A percentile compares a stretch with the other conserved stretches of the same genome.
phyloP scores from a whole-genome alignment of 2,888 invertebrate species.

The Sicus ferrugineus region DNA sequence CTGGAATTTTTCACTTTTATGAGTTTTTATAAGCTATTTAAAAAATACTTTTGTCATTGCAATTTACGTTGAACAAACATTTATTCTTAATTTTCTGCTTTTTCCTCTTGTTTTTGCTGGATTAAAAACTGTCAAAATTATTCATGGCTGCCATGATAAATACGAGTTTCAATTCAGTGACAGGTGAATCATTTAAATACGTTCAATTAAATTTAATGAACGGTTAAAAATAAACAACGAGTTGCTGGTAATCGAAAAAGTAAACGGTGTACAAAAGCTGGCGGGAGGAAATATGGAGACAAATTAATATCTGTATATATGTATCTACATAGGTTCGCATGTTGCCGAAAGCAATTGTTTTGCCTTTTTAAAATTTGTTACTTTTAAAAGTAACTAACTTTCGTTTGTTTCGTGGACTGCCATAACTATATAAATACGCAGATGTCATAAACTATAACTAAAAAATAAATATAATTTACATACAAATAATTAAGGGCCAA shows the following conservation, averaged over 20 bases:
- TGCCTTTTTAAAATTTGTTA: background rate
- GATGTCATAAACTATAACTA: no score
- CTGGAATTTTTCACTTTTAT: background rate
- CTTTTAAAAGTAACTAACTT: conserved; percentile 10
- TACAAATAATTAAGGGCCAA: no score
- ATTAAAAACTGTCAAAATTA: background rate
- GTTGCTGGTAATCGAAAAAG: background rate
- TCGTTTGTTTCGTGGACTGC: conserved; percentile 17
- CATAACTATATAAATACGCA: no score
- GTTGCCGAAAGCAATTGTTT: background rate
- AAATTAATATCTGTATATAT: background rate
- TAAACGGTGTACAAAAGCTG: background rate
- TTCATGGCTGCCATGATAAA: background rate
- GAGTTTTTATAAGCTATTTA: background rate
- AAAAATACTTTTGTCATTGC: background rate
- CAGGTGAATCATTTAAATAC: conserved; percentile 12
- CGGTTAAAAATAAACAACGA: conserved; percentile 17
- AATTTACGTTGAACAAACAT: background rate
- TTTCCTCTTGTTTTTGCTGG: background rate
- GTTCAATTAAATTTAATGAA: conserved; percentile 25
- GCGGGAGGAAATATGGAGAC: no score
- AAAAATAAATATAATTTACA: no score
- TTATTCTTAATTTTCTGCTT: background rate
- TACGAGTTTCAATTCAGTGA: background rate
- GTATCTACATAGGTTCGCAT: background rate